Evolutionary conservation across 2,113 vertebrate species (phyloP).

Genomic region (Hyperopisus bebe): DNA sequence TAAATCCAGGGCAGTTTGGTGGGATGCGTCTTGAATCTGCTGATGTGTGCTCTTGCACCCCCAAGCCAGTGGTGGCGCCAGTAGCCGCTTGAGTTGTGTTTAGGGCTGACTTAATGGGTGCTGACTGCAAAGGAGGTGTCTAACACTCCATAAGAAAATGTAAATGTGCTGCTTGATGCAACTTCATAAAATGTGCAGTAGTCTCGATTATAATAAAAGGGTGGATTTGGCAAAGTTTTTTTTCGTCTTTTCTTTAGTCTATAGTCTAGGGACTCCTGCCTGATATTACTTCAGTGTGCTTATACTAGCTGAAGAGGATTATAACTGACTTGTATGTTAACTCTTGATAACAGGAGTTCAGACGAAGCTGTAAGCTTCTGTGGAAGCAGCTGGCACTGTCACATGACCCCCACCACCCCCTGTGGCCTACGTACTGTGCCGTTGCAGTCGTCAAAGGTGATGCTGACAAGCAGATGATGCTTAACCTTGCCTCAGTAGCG

Average conservation of each 20-base stretch:
- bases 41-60: neutral
- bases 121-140: neutral
- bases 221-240: neutral
- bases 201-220: neutral
- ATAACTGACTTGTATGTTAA: neutral
- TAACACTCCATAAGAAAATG: neutral
- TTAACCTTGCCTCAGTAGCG: neutral
- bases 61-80: neutral
- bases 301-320: neutral
- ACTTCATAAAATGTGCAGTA: neutral
- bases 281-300: neutral
- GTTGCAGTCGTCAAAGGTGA: neutral
- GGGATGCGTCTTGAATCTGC: neutral
- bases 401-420: neutral
- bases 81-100: neutral
- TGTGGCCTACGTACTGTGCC: neutral
- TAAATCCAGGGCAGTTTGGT: neutral
- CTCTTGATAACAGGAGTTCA: neutral
- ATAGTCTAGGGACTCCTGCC: neutral
- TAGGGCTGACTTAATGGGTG: neutral
- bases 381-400: neutral
- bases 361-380: neutral
- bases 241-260: neutral
- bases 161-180: neutral
- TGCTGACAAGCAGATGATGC: neutral